Evolutionary conservation across 2,113 vertebrate genomes (phyloP).

Genomic region (Heterochromis multidens): DNA sequence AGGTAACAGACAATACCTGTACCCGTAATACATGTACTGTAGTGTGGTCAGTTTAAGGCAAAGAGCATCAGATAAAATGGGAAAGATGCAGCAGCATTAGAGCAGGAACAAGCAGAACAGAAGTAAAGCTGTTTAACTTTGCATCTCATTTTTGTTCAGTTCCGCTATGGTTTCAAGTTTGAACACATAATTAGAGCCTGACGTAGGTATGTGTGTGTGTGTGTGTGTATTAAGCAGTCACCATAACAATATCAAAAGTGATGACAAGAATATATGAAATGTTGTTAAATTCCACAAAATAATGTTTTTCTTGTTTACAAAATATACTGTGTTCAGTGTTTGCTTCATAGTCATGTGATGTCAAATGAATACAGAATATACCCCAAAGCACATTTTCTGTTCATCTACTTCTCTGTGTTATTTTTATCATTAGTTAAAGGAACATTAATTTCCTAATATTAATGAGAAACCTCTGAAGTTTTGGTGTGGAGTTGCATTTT

Average conservation of each 20-base stretch:
- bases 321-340: not conserved
- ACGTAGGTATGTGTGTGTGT: not conserved
- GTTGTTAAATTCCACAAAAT: not conserved
- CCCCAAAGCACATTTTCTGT: not conserved
- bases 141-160: not conserved
- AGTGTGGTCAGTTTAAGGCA: not conserved
- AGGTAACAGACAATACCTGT: not conserved
- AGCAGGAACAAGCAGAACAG: not conserved
- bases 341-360: fast-evolving
- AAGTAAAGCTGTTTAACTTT: not conserved
- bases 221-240: not conserved
- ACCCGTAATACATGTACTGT: not conserved
- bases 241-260: not conserved
- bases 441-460: not conserved
- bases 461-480: not conserved
- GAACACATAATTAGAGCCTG: not conserved
- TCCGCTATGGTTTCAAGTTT: not conserved
- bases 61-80: not conserved
- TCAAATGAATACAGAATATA: fast-evolving
- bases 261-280: not conserved
- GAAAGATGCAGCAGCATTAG: not conserved
- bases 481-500: not conserved
- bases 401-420: not conserved
- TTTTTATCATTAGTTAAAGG: not conserved
- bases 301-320: not conserved